Base-by-base conservation (phyloP, 2,797 vertebrate species). In the Oceanodroma leucorhoa region DNA sequence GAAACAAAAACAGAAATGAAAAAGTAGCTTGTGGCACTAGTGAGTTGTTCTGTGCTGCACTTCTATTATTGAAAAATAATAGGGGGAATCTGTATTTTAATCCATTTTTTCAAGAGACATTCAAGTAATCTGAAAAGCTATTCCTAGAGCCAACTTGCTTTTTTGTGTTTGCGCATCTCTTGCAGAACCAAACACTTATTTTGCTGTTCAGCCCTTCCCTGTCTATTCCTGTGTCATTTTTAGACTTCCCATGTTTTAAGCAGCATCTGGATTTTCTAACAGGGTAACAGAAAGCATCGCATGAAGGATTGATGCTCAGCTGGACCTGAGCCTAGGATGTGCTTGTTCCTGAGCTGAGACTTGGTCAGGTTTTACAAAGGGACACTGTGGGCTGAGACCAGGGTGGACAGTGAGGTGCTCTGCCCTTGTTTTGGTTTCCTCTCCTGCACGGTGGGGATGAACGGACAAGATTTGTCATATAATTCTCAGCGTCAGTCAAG, bases 1-100 rank as follows among this genome's bases (percentile, higher is more conserved):
- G 97, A 97, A 98, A 97, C 98, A 93, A 97, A 97, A 99, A 98
- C 98, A 98, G 98, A 96, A 98, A 98, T 99, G 98, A 99, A 99
- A 98, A 99, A 99, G 98, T 98, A 98, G 98, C 98, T 96, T 95
- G 98, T 97, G 98, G 98, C 97, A 97, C 98, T 34, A 91, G 95
- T 89, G 95, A 87, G 97, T 96, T 83, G 72, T 78, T 97, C 92
- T 75, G 77, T 46, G 66, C 93, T 61, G 80, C 73, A 54, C 95
- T 96, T 96, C 61, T 90, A 91, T 97, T 97, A 96, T 55, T 92
- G 97, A 86, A 92, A 95, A 97, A 97, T 95, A 95, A 97, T 84
- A 87, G 95, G 92, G 51, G 66, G 79, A 94, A 95, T 95, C 96
- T 94, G 86, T 58, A 90, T 97, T 98, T 97, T 96, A 97, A 96